A percentile compares a stretch with the other conserved stretches of the same genome.
phyloP scores from a whole-genome alignment of 2,888 invertebrate genomes.

The Agonopterix heracliana region DNA sequence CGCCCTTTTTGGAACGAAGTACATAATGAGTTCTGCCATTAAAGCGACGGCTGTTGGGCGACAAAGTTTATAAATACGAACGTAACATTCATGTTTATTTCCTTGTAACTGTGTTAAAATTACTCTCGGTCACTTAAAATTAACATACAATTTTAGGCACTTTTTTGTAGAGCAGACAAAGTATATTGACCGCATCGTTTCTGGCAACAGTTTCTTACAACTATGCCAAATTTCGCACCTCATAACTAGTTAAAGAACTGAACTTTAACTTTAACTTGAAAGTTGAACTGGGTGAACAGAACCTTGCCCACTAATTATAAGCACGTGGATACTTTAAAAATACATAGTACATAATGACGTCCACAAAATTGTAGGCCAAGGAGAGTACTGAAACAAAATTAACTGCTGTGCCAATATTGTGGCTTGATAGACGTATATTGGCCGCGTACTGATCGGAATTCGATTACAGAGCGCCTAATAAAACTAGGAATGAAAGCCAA shows the following conservation, averaged over 20 bases:
- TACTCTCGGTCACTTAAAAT: no score
- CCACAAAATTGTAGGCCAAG: constrained; percentile 43
- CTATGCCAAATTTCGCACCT: constrained; percentile 48
- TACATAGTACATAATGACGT: constrained; percentile 24
- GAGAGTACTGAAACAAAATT: constrained; percentile 32
- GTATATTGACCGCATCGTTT: constrained; percentile 1
- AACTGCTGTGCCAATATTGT: constrained; percentile 22
- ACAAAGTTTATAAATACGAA: constrained; percentile 8
- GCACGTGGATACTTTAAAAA: constrained; percentile 29
- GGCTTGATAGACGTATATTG: constrained; percentile 10
- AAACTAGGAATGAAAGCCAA: not conserved
- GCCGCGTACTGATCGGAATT: constrained; percentile 19
- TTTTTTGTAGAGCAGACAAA: not conserved
- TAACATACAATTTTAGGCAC: not conserved
- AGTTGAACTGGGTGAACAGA: constrained; percentile 34
- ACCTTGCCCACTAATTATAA: constrained; percentile 18
- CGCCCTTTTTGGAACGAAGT: constrained; percentile 13
- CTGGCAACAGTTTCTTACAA: constrained; percentile 12
- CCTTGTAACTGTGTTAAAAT: not conserved
- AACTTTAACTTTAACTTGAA: no score
- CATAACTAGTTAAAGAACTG: constrained; percentile 6
- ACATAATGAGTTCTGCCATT: constrained; percentile 18
- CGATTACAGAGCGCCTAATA: constrained; percentile 11
- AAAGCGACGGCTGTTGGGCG: constrained; percentile 6
- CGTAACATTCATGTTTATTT: not conserved